A percentile compares a stretch with the other conserved stretches of the same genome.
Evolutionary conservation across 2,113 vertebrate species (phyloP).

Genomic region (Hystrix cristata): DNA sequence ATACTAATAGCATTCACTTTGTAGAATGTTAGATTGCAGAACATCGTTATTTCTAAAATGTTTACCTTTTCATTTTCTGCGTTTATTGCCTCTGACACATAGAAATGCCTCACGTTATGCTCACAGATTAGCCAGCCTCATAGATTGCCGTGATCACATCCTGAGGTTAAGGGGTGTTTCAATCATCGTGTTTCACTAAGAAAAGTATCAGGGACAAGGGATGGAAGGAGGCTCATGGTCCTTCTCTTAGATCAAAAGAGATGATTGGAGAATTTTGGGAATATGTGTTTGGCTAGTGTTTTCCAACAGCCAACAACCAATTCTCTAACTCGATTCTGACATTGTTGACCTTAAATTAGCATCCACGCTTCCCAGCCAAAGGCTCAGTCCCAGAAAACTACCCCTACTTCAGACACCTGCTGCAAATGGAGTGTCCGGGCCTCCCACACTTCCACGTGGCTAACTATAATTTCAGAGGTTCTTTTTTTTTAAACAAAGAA

Average conservation of each 20-base stretch:
- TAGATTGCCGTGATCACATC: not conserved
- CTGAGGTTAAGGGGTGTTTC: too few species aligned
- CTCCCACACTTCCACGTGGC: too few species aligned
- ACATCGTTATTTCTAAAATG: not conserved
- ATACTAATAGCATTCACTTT: not conserved
- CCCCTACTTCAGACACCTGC: not conserved
- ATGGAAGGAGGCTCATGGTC: not conserved
- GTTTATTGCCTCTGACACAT: not conserved
- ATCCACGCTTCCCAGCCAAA: not conserved
- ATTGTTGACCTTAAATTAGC: not conserved
- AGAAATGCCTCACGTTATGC: not conserved
- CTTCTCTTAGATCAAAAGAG: not conserved
- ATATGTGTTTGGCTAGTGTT: not conserved
- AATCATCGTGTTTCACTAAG: too few species aligned
- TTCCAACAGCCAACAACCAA: not conserved
- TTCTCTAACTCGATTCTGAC: not conserved
- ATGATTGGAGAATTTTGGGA: not conserved
- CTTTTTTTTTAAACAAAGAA: too few species aligned
- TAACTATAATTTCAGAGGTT: not conserved
- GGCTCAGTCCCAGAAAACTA: too few species aligned
- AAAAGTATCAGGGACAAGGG: not conserved
- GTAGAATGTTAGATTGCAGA: not conserved
- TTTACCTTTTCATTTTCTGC: not conserved
- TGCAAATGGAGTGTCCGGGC: not conserved
- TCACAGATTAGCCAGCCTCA: not conserved